These are phyloP conservation scores for Actinemys pallida DNA, from an alignment of 2,113 vertebrate genomes.

Conservation along the genomic window DNA sequence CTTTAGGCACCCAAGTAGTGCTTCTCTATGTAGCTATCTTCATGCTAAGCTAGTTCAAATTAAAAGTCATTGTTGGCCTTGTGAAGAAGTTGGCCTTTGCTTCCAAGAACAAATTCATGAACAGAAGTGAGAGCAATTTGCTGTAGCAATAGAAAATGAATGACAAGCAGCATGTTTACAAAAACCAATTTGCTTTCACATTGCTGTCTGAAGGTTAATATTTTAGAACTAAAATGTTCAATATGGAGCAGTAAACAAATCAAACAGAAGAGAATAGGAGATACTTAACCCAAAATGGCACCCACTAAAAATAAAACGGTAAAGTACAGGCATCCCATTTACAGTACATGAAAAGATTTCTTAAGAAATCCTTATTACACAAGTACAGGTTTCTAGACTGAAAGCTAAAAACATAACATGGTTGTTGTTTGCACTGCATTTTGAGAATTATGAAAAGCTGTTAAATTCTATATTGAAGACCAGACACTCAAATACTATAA, in stretches of 20 bases:
- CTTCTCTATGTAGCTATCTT: not conserved
- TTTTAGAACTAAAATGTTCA: conserved; percentile 26
- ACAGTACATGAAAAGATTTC: not conserved
- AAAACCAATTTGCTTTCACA: not conserved
- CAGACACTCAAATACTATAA: not conserved
- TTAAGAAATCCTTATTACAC: not conserved
- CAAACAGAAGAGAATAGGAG: not conserved
- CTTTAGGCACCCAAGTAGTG: not conserved
- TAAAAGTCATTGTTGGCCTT: not conserved
- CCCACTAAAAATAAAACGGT: not conserved
- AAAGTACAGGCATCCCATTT: not conserved
- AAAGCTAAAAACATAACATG: not conserved
- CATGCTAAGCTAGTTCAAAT: not conserved
- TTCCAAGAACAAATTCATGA: not conserved
- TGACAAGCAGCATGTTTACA: not conserved
- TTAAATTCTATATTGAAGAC: not conserved
- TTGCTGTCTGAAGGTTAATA: conserved; percentile 2
- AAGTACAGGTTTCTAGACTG: not conserved
- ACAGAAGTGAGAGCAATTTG: not conserved
- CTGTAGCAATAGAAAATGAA: not conserved
- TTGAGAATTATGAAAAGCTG: not conserved
- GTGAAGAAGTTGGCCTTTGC: not conserved
- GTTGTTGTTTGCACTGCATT: not conserved
- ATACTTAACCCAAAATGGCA: not conserved
- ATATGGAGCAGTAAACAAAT: conserved; percentile 1